Conservation (phyloP, 2,113 vertebrate species). For the Syngnathus floridae region DNA sequence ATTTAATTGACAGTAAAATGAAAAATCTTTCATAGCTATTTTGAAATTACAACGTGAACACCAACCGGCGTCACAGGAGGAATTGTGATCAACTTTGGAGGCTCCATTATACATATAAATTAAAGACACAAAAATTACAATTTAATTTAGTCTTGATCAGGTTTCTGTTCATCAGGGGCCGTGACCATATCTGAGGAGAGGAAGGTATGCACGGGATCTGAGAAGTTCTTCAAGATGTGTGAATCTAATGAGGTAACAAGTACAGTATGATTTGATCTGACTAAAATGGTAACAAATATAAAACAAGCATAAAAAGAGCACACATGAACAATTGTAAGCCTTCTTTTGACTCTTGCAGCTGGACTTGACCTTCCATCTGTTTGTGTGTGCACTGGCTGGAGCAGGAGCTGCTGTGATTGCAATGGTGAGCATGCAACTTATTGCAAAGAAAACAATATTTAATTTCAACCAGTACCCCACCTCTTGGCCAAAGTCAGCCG, state of each 20-base stretch:
- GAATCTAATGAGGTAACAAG: constrained; percentile 86
- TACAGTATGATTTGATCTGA: neutral
- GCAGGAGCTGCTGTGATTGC: constrained; percentile 95
- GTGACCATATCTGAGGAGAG: constrained; percentile 86
- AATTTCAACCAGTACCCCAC: neutral
- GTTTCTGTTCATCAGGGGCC: constrained; percentile 70
- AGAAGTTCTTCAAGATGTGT: constrained; percentile 92
- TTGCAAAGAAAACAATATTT: neutral
- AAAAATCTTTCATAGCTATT: too few species aligned
- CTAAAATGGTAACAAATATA: neutral
- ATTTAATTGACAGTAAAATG: too few species aligned
- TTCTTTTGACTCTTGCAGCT: constrained; percentile 71
- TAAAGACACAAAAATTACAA: neutral
- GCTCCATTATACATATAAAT: neutral
- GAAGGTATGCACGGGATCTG: constrained; percentile 84
- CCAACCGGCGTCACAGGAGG: neutral
- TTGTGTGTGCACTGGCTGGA: constrained; percentile 92
- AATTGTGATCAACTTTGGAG: neutral
- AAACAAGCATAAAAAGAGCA: neutral
- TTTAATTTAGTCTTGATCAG: too few species aligned
- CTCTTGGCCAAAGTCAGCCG: neutral
- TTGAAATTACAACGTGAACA: neutral
- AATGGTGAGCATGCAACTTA: constrained; percentile 78
- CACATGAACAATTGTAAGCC: neutral
- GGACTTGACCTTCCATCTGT: constrained; percentile 98